Conservation (phyloP, 2,888 invertebrate species). For the Diadegma fenestrale region DNA sequence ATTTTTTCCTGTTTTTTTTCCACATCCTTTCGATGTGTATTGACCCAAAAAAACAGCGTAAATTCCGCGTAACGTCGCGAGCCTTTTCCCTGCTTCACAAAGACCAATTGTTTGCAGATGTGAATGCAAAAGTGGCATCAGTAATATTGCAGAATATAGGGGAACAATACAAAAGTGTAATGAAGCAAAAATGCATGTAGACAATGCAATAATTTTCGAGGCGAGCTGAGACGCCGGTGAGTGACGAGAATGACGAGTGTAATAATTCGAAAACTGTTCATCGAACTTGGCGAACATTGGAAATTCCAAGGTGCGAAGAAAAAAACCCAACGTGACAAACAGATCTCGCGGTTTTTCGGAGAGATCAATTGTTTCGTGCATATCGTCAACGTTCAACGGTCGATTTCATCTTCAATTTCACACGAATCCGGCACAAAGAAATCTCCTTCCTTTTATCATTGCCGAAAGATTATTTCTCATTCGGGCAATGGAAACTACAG, state of each 20-base stretch:
- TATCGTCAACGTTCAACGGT: neutral
- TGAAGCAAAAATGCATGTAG: neutral
- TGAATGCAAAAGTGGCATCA: neutral
- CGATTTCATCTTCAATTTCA: neutral
- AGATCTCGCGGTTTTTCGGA: constrained; percentile 5
- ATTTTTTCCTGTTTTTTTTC: too few relatives aligned
- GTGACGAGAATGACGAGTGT: constrained; percentile 12
- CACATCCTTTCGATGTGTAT: neutral
- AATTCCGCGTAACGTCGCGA: too few relatives aligned
- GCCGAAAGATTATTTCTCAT: neutral
- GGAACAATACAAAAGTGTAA: neutral
- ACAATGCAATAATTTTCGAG: constrained; percentile 6
- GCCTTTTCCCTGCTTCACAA: neutral
- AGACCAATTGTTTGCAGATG: neutral
- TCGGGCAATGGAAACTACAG: neutral
- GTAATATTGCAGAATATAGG: neutral
- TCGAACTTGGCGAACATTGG: constrained; percentile 33
- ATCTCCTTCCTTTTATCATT: neutral
- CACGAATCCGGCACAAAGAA: neutral
- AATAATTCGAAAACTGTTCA: constrained; percentile 15
- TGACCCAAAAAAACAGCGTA: neutral
- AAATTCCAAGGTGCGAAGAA: constrained; percentile 51
- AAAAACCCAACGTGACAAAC: constrained; percentile 21
- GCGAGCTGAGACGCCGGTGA: neutral
- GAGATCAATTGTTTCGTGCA: neutral